Evolutionary conservation across 1,140 invertebrate genomes (phyloP).

Genomic region (Psix sp.): DNA sequence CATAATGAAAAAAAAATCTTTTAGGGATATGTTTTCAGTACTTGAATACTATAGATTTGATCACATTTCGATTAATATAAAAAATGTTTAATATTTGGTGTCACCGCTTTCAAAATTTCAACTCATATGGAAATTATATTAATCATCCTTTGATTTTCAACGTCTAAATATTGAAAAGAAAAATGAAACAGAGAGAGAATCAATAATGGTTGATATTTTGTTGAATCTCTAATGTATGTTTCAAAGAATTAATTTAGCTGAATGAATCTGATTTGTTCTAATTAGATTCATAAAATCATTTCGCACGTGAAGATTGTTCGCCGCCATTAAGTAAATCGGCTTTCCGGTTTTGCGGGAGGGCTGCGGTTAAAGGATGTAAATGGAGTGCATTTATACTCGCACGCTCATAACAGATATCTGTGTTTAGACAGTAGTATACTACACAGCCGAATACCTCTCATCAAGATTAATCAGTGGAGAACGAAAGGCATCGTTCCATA

Average conservation of each 20-base stretch:
- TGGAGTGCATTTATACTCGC: constrained; percentile 50
- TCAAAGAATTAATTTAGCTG: constrained; percentile 6
- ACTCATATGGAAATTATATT: too few species aligned
- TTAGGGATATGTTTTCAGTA: too few species aligned
- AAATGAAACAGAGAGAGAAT: too few species aligned
- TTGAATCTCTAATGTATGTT: constrained; percentile 6
- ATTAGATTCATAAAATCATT: constrained; percentile 51
- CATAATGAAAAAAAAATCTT: too few species aligned
- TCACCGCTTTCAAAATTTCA: too few species aligned
- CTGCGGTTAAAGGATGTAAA: constrained; percentile 54
- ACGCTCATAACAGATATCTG: constrained; percentile 49
- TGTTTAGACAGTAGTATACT: constrained; percentile 51
- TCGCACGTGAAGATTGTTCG: constrained; percentile 41
- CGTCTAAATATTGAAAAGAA: too few species aligned
- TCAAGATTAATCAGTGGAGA: constrained; percentile 54
- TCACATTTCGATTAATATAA: too few species aligned
- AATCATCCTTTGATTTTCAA: too few species aligned
- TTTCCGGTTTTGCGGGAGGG: constrained; percentile 37
- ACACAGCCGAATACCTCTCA: constrained; percentile 45
- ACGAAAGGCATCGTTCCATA: constrained; percentile 36
- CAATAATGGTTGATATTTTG: too few species aligned
- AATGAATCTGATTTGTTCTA: constrained; percentile 20
- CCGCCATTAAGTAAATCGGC: constrained; percentile 46
- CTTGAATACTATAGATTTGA: too few species aligned
- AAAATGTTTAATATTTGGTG: too few species aligned